Conservation (phyloP, 2,113 vertebrate species). For the Sinosuthora webbiana region DNA sequence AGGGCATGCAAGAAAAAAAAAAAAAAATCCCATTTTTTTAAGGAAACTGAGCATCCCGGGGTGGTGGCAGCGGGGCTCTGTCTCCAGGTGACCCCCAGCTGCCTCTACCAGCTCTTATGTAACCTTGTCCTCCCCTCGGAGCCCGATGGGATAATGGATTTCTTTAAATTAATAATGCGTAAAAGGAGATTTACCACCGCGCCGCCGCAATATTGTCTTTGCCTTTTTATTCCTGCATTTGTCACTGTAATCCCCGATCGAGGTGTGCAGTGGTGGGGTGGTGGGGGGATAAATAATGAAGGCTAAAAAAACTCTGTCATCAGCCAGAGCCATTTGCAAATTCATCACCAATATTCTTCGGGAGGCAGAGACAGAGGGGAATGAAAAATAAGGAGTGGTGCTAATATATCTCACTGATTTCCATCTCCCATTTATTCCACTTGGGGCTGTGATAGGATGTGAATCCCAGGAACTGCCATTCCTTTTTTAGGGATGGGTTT, state of each 20-base stretch:
- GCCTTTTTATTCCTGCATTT: conserved; percentile 82
- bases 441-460: conserved; percentile 66
- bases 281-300: conserved; percentile 83
- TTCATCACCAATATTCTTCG: conserved; percentile 77
- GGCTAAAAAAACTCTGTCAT: conserved; percentile 72
- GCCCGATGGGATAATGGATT: conserved; percentile 69
- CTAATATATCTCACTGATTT: conserved; percentile 78
- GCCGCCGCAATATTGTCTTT: conserved; percentile 77
- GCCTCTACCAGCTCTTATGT: neutral
- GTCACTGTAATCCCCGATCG: conserved; percentile 79
- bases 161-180: conserved; percentile 80
- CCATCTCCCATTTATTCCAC: conserved; percentile 68
- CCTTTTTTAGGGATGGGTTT: conserved; percentile 9
- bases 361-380: conserved; percentile 65
- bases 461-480: conserved; percentile 29
- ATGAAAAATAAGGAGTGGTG: conserved; percentile 60
- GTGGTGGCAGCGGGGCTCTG: neutral
- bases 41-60: neutral
- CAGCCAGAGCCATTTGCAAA: conserved; percentile 77
- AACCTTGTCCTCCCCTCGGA: conserved; percentile 62
- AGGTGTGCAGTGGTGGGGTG: conserved; percentile 59
- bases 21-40: neutral
- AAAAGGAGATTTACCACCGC: conserved; percentile 80
- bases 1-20: accelerated
- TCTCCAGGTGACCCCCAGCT: conserved; percentile 53